Conservation (phyloP, 2,113 vertebrate genomes). For the Colius striatus region DNA sequence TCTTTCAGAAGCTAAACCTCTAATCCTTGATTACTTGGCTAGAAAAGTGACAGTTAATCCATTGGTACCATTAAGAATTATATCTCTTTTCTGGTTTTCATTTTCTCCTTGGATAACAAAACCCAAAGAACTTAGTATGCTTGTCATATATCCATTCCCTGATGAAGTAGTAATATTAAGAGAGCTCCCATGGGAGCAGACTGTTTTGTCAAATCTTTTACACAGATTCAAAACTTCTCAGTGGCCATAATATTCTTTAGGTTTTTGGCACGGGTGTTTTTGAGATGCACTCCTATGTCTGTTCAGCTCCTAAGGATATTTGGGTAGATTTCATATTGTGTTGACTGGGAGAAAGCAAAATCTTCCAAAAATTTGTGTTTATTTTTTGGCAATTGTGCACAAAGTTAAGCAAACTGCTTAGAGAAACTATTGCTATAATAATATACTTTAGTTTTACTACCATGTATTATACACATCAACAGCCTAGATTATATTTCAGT, state of each 20-base stretch:
- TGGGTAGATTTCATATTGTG: not conserved
- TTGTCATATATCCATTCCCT: not conserved
- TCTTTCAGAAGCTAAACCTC: not conserved
- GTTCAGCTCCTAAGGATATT: not conserved
- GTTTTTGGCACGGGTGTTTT: not conserved
- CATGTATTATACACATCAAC: not conserved
- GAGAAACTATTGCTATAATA: not conserved
- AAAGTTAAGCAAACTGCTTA: not conserved
- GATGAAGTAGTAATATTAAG: not conserved
- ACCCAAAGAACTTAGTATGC: not conserved
- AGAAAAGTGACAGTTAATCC: not conserved
- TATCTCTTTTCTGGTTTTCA: not conserved
- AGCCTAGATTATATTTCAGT: not conserved
- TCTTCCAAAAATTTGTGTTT: not conserved
- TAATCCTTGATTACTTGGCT: constrained; percentile 29
- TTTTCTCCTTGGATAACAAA: not conserved
- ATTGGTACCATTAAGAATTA: not conserved
- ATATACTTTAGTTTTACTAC: not conserved
- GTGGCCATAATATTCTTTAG: not conserved
- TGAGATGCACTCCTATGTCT: not conserved
- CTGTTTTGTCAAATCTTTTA: not conserved
- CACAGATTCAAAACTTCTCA: not conserved
- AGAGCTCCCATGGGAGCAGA: not conserved
- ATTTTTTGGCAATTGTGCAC: not conserved
- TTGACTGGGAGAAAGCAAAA: not conserved